These are phyloP conservation scores for Micropoecilia bifurca DNA, from an alignment of 2,797 vertebrate genomes.

Conservation along the genomic window DNA sequence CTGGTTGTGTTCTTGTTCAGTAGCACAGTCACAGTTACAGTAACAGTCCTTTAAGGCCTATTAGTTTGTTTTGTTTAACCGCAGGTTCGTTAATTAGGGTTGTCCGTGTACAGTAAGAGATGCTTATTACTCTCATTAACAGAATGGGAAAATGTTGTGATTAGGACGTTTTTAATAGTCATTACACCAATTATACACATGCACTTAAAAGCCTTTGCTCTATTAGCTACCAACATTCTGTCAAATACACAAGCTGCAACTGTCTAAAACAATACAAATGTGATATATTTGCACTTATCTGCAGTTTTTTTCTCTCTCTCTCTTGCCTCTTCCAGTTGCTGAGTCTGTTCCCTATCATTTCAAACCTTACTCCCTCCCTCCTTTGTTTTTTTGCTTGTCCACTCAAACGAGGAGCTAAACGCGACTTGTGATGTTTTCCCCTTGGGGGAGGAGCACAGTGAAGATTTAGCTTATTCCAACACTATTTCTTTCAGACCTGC, in stretches of 20 bases:
- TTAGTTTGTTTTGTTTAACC: conserved; percentile 2
- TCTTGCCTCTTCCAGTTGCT: neutral
- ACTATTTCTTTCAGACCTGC: conserved; percentile 27
- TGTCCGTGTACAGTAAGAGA: conserved; percentile 6
- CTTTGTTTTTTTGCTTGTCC: neutral
- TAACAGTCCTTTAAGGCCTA: neutral
- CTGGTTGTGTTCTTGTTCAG: conserved; percentile 5
- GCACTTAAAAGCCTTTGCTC: neutral
- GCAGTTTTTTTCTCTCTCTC: neutral
- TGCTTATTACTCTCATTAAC: conserved; percentile 3
- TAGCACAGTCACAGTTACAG: neutral
- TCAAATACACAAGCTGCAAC: neutral
- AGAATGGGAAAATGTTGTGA: neutral
- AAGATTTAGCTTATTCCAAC: conserved; percentile 58
- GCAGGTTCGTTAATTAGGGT: conserved; percentile 9
- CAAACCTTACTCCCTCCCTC: neutral
- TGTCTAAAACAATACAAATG: neutral
- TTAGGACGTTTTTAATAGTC: neutral
- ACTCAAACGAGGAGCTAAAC: conserved; percentile 38
- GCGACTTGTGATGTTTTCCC: conserved; percentile 48
- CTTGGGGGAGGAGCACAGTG: conserved; percentile 34
- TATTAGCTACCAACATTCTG: neutral
- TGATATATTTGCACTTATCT: neutral
- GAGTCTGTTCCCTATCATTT: neutral
- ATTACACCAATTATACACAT: neutral